phyloP scores from a whole-genome alignment of 1,140 invertebrate species.

The Brachionus koreanus region DNA sequence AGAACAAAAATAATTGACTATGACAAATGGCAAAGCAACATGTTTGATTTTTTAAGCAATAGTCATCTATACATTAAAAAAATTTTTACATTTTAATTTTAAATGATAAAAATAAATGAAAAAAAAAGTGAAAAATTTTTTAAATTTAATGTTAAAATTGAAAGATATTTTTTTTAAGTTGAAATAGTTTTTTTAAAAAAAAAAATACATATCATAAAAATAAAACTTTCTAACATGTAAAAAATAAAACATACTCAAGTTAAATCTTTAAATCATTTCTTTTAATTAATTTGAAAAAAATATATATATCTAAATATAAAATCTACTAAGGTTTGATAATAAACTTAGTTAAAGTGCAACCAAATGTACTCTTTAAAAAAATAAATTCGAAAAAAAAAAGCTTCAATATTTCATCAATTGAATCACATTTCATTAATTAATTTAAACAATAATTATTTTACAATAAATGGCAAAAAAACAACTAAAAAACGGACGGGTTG shows the following conservation, averaged over 20 bases:
- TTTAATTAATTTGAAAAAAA: not conserved
- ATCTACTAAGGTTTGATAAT: not conserved
- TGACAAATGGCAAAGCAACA: too few species aligned
- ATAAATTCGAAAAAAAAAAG: not conserved
- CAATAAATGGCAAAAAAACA: constrained; percentile 2
- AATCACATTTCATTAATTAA: not conserved
- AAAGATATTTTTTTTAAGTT: not conserved
- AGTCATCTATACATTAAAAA: not conserved
- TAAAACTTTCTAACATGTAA: not conserved
- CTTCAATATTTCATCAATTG: constrained; percentile 3
- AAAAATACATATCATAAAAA: not conserved
- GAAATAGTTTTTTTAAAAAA: not conserved
- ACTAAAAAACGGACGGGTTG: not conserved
- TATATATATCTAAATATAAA: not conserved
- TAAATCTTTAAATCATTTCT: not conserved
- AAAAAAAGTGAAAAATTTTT: not conserved
- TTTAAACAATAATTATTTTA: not conserved
- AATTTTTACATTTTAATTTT: not conserved
- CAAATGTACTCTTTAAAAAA: not conserved
- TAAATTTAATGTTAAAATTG: not conserved
- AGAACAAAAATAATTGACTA: too few species aligned
- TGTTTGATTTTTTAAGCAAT: too few species aligned
- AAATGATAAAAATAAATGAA: not conserved
- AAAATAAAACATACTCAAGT: not conserved
- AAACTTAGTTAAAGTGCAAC: not conserved